phyloP scores from a whole-genome alignment of 2,113 vertebrate species.

The Gila orcuttii region DNA sequence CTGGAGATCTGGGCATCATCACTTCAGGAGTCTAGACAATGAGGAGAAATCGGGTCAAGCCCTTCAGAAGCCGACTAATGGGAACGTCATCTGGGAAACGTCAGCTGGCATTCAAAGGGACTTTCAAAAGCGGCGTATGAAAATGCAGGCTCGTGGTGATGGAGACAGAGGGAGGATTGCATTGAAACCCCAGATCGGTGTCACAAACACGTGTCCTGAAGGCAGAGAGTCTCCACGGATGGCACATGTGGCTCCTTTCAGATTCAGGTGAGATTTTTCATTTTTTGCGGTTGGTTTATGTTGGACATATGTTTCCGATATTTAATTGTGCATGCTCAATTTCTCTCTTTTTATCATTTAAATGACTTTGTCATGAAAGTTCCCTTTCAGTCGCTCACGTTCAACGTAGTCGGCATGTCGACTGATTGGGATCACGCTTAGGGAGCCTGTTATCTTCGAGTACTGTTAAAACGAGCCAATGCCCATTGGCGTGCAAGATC shows the following conservation, averaged over 20 bases:
- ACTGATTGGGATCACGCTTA: too few relatives aligned
- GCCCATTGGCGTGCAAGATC: too few relatives aligned
- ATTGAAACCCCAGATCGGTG: slow-evolving; percentile 40
- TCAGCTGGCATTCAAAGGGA: neutral
- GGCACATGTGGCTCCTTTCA: slow-evolving; percentile 76
- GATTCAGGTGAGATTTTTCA: slow-evolving; percentile 71
- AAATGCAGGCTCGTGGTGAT: slow-evolving; percentile 45
- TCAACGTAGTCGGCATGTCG: too few relatives aligned
- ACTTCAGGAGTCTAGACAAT: slow-evolving; percentile 68
- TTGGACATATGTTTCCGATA: neutral
- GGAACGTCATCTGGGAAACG: slow-evolving; percentile 61
- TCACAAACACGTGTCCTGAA: slow-evolving; percentile 51
- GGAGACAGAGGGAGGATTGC: slow-evolving; percentile 37
- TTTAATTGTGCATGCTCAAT: neutral
- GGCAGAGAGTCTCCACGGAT: slow-evolving; percentile 67
- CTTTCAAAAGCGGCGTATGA: slow-evolving; percentile 29
- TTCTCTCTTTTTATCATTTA: neutral
- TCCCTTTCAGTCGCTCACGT: too few relatives aligned
- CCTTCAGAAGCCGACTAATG: slow-evolving; percentile 63
- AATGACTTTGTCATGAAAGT: neutral
- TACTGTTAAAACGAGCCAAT: too few relatives aligned
- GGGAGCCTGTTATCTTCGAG: too few relatives aligned
- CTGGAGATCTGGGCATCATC: slow-evolving; percentile 70
- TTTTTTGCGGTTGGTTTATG: neutral
- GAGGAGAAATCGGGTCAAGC: slow-evolving; percentile 49